Conservation (phyloP, 2,888 invertebrate species). For the Chymomyza caudatula region DNA sequence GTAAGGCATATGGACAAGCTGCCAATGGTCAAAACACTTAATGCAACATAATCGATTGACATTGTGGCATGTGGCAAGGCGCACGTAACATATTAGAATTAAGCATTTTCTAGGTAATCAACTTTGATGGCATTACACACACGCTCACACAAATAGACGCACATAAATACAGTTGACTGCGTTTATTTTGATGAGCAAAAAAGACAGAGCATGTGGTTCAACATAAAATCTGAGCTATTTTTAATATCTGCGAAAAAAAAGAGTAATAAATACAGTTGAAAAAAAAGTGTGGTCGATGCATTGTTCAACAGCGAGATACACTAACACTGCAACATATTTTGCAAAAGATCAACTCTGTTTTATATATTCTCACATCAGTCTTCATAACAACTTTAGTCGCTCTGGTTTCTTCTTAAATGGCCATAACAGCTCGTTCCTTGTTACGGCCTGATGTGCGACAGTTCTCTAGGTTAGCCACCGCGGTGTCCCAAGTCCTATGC, state of each 20-base stretch:
- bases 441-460: too few species aligned
- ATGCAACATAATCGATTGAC: slow-evolving; percentile 66
- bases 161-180: neutral
- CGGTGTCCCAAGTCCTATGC: too few species aligned
- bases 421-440: too few species aligned
- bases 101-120: slow-evolving; percentile 66
- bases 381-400: too few species aligned
- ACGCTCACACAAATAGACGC: neutral
- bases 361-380: too few species aligned
- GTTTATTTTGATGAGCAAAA: neutral
- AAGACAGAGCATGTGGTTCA: neutral
- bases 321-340: too few species aligned
- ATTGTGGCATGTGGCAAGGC: slow-evolving; percentile 42
- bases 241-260: neutral
- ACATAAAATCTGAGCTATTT: neutral
- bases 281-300: neutral
- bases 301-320: too few species aligned
- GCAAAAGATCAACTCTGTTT: too few species aligned
- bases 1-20: neutral
- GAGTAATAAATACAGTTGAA: neutral
- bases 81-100: slow-evolving; percentile 9
- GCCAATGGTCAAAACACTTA: slow-evolving; percentile 10
- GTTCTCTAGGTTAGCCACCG: too few species aligned
- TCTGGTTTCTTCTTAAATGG: too few species aligned
- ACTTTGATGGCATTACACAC: slow-evolving; percentile 54